Percentiles rank a stretch among this genome's conserved stretches.
Conservation (phyloP, 2,797 vertebrate genomes). For the Tangara arthus region DNA sequence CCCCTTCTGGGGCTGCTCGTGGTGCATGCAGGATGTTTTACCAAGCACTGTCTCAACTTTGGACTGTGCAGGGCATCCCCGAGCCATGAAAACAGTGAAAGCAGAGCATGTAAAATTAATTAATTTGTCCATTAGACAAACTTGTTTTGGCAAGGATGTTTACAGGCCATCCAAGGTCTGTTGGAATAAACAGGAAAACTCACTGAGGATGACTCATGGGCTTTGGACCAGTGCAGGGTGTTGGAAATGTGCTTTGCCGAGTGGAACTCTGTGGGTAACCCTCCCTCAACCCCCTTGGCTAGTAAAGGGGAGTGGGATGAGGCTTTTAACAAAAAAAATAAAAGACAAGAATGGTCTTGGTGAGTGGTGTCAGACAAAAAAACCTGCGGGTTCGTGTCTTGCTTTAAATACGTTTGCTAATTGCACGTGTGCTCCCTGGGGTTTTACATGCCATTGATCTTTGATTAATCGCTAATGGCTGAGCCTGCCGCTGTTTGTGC, state of each 20-base stretch:
- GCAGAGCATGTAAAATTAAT: neutral
- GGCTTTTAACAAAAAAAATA: no score
- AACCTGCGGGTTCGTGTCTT: neutral
- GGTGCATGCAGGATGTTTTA: accelerated
- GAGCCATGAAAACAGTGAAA: neutral
- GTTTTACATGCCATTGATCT: neutral
- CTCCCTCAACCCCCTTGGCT: accelerated
- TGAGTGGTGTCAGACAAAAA: no score
- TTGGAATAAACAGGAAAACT: neutral
- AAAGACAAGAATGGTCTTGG: no score
- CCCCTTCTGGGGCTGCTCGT: neutral
- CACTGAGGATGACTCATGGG: neutral
- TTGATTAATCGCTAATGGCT: neutral
- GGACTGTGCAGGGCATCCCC: neutral
- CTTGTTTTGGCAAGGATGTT: neutral
- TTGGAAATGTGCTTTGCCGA: neutral
- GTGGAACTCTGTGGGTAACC: neutral
- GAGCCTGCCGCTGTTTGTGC: neutral
- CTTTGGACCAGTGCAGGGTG: accelerated
- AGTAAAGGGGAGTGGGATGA: neutral
- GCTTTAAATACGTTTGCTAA: neutral
- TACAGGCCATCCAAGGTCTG: neutral
- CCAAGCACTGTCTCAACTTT: neutral
- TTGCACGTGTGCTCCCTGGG: neutral
- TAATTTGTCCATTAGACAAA: neutral